Evolutionary conservation across 2,797 vertebrate species (phyloP), one percentile per base, ranked within the genome.

Genomic region (Melanotaenia pygmaea): DNA sequence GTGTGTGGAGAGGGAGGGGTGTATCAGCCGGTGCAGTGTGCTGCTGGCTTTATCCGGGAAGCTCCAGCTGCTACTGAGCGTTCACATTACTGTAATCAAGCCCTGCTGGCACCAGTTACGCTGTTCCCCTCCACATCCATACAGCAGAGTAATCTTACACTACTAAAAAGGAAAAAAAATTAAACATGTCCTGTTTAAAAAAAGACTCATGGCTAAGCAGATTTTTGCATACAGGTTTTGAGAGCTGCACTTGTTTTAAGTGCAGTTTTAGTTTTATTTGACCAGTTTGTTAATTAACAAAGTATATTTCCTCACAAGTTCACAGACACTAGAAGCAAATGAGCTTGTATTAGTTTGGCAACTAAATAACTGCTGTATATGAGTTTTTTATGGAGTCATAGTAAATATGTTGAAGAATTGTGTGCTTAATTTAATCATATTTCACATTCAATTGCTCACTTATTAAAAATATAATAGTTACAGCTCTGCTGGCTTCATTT

Each of bases 71-170:
- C 88, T 88, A 58, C 81, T 82, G 73, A 84, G 77, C 50, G 50
- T 91, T 91, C 87, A 89, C 81, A 77, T 92, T 89, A 86, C 89
- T 86, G 90, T 91, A 91, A 91, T 88, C 76, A 88, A 90, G 67
- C 85, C 82, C 34, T 54, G 67, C 63, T 89, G 88, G 79, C 90
- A 84, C 50, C 66, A 28, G 77, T 67, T 51, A 53, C 79, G 47
- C 80, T 61, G 77, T 40, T 80, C 70, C 43, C 70, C 74, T 80
- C 72, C 64, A 63, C 68, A 62, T 80, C 68, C 76, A 16, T 62
- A 58, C 60, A 67, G 57, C 60, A 54, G 80, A 73, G 59, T 89
- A 58, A 77, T 80, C 73, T 89, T 79, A 87, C 86, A 66, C 87
- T 81, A 74, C 76, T 74, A 85, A 81, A 86, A 79, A 83, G 85